Conservation (phyloP, 2,797 vertebrate species). For the Eleutherodactylus coqui region DNA sequence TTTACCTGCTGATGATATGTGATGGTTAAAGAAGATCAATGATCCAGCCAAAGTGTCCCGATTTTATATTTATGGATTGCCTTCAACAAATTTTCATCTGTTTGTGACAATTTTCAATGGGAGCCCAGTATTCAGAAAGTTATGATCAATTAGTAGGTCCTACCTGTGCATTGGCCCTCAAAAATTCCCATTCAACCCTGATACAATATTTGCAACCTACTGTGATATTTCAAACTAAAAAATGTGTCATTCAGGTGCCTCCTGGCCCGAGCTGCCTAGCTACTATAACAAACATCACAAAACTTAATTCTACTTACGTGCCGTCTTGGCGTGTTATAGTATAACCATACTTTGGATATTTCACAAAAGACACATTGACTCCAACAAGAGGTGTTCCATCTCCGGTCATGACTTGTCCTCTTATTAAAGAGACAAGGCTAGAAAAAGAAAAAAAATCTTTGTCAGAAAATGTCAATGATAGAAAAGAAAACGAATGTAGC, state of each 20-base stretch:
- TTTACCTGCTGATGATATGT: too few relatives aligned
- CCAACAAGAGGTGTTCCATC: conserved; percentile 97
- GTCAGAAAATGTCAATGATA: conserved; percentile 5
- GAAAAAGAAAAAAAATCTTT: conserved; percentile 61
- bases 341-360: conserved; percentile 96
- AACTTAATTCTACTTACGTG: conserved; percentile 85
- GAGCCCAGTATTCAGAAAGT: too few relatives aligned
- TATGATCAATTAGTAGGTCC: too few relatives aligned
- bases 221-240: not conserved
- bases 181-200: too few relatives aligned
- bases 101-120: too few relatives aligned
- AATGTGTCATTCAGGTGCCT: not conserved
- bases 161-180: too few relatives aligned
- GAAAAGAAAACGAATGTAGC: not conserved
- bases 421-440: conserved; percentile 95
- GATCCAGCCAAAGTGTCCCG: too few relatives aligned
- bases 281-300: not conserved
- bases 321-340: conserved; percentile 98
- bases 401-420: conserved; percentile 97
- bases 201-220: not conserved
- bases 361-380: conserved; percentile 98
- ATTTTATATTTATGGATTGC: too few relatives aligned
- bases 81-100: too few relatives aligned
- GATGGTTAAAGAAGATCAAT: too few relatives aligned
- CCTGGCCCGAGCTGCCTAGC: not conserved